Evolutionary conservation across 2,888 invertebrate species (phyloP).

Genomic region (Heteromurus nitidus): DNA sequence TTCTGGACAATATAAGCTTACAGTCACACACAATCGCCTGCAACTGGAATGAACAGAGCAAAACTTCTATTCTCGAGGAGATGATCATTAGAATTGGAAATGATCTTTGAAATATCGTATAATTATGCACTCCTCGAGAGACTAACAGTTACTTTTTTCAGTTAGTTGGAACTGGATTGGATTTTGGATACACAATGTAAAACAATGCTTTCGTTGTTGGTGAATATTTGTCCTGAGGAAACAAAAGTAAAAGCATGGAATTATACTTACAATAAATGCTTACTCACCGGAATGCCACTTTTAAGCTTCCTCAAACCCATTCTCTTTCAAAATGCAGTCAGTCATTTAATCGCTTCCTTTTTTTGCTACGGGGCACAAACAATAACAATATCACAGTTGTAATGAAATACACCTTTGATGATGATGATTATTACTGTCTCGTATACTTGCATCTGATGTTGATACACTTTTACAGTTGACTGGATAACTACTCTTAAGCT

Average conservation of each 20-base stretch:
- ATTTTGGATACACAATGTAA: no score
- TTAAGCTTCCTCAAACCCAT: no score
- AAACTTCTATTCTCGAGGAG: constrained; percentile 28
- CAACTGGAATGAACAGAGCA: constrained; percentile 29
- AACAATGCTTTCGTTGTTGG: no score
- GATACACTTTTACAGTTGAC: no score
- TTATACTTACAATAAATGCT: background rate
- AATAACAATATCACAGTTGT: constrained; percentile 28
- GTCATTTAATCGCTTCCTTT: constrained; percentile 43
- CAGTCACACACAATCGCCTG: no score
- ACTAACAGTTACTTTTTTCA: background rate
- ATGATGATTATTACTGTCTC: constrained; percentile 3
- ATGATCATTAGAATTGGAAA: constrained; percentile 22
- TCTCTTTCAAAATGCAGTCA: background rate
- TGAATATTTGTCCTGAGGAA: background rate
- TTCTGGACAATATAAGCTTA: constrained; percentile 31
- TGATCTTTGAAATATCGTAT: constrained; percentile 14
- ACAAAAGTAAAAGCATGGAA: background rate
- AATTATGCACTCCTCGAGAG: background rate
- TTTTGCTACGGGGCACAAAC: constrained; percentile 17
- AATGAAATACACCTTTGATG: constrained; percentile 20
- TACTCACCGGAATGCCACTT: constrained; percentile 6
- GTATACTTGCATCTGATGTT: background rate
- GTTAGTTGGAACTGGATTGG: no score
- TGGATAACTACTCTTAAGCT: no score